Percentiles rank a stretch among this genome's conserved stretches.
Conservation (phyloP, 1,140 invertebrate species). For the Leptopilina boulardi region DNA sequence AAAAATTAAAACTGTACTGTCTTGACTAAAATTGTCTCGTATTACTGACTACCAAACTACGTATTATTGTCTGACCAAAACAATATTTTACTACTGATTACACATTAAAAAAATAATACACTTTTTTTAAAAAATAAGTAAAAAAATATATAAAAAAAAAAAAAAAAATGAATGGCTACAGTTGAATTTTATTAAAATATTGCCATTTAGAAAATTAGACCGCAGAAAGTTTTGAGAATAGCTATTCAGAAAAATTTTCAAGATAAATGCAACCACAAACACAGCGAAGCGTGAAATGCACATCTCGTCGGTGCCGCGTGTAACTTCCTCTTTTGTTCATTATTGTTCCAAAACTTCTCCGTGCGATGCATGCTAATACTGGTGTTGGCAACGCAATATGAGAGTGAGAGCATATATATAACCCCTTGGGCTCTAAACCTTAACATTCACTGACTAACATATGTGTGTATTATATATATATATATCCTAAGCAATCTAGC, state of each 20-base stretch:
- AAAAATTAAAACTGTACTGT: too few species aligned
- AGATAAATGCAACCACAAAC: slow-evolving; percentile 13
- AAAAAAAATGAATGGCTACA: not conserved
- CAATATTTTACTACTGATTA: too few species aligned
- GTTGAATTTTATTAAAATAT: not conserved
- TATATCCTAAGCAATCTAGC: not conserved
- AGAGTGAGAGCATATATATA: not conserved
- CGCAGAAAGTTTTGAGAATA: not conserved
- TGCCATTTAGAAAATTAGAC: not conserved
- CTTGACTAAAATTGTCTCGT: too few species aligned
- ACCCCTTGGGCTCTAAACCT: not conserved
- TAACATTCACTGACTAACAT: slow-evolving; percentile 3
- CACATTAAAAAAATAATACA: too few species aligned
- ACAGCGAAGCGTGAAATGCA: slow-evolving; percentile 29
- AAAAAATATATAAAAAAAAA: too few species aligned
- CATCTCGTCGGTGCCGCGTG: not conserved
- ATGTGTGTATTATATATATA: too few species aligned
- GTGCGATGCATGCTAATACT: slow-evolving; percentile 28
- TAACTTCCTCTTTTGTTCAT: slow-evolving; percentile 30
- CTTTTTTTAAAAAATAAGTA: too few species aligned
- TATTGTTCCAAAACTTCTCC: slow-evolving; percentile 25
- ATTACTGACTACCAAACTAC: too few species aligned
- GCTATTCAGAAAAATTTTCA: not conserved
- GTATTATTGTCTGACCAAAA: too few species aligned
- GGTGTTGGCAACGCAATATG: slow-evolving; percentile 8